Conservation (phyloP, 2,113 vertebrate species). For the Albula glossodonta region DNA sequence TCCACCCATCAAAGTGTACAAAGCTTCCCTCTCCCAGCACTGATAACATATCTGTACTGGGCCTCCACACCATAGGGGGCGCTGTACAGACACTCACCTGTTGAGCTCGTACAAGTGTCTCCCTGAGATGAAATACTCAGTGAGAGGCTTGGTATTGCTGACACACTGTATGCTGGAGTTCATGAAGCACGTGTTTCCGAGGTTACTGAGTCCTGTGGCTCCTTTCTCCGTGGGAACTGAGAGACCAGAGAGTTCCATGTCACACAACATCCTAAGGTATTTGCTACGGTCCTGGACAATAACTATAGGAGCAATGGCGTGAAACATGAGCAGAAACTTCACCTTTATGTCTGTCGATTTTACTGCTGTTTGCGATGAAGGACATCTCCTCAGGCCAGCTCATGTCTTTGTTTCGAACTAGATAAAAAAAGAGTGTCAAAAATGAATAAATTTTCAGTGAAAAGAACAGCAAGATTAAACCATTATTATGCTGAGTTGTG, state of each 20-base stretch:
- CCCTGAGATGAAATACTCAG: conserved; percentile 95
- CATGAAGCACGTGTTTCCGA: conserved; percentile 99
- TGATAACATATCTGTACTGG: too few species aligned
- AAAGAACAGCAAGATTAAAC: neutral
- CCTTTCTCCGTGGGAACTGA: conserved; percentile 96
- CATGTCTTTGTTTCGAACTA: conserved; percentile 99
- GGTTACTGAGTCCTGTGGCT: conserved; percentile 95
- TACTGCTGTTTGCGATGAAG: conserved; percentile 98
- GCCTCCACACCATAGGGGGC: neutral
- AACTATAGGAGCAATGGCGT: neutral
- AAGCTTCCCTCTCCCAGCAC: too few species aligned
- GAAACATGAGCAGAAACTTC: conserved; percentile 12
- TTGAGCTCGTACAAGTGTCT: conserved; percentile 97
- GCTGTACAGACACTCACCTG: conserved; percentile 70
- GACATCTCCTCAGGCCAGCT: conserved; percentile 99
- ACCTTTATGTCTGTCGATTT: conserved; percentile 98
- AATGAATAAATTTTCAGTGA: neutral
- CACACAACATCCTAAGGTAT: neutral
- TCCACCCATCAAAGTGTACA: too few species aligned
- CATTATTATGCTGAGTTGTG: neutral
- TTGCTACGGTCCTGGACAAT: neutral
- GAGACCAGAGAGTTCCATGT: neutral
- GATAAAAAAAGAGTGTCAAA: conserved; percentile 28
- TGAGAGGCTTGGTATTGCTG: conserved; percentile 95
- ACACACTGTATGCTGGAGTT: conserved; percentile 99